Percentiles rank a stretch among this genome's conserved stretches.
Evolutionary conservation across 2,888 invertebrate genomes (phyloP).

Genomic region (Sericinus montela): DNA sequence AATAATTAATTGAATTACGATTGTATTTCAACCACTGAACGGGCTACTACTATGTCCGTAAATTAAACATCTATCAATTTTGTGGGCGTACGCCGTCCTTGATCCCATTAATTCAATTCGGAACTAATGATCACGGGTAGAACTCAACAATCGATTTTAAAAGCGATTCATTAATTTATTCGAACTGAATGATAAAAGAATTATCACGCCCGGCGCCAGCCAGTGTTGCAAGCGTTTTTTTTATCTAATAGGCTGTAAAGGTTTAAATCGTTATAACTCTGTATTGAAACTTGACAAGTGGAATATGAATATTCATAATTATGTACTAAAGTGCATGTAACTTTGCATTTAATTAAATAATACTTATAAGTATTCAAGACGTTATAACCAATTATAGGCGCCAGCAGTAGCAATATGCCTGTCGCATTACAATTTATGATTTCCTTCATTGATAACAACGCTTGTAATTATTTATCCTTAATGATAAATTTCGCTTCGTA

Average conservation of each 20-base stretch:
- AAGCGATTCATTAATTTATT: constrained; percentile 13
- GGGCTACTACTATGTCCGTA: too few relatives aligned
- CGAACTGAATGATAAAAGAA: constrained; percentile 1
- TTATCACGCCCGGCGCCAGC: neutral
- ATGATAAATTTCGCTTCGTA: too few relatives aligned
- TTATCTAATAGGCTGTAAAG: neutral
- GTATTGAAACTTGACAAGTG: neutral
- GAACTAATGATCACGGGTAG: constrained; percentile 4
- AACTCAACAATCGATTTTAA: constrained; percentile 5
- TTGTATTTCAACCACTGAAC: too few relatives aligned
- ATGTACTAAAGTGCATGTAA: neutral
- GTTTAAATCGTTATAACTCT: neutral
- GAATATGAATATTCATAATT: neutral
- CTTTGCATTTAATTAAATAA: neutral
- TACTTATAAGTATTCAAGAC: neutral
- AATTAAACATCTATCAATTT: neutral
- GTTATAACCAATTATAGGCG: neutral
- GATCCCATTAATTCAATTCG: constrained; percentile 16
- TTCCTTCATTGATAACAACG: too few relatives aligned
- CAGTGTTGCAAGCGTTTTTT: neutral
- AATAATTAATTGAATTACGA: too few relatives aligned
- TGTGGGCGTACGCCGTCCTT: constrained; percentile 13
- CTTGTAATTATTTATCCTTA: too few relatives aligned
- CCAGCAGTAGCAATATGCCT: neutral
- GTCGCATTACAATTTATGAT: neutral